Evolutionary conservation across 2,888 invertebrate species (phyloP).

Genomic region (Microctonus brassicae): DNA sequence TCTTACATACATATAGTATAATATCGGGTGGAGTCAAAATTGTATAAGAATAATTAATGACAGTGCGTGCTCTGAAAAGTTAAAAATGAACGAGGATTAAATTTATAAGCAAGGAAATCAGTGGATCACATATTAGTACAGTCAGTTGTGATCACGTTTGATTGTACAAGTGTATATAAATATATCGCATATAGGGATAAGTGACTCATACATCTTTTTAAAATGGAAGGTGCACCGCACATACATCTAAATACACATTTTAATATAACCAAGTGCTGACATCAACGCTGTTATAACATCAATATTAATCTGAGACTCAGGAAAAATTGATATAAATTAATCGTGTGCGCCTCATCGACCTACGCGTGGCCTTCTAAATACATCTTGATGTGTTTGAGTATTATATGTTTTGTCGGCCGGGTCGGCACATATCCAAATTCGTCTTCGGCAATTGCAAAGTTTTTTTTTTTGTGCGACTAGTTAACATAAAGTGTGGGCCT

Average conservation of each 20-base stretch:
- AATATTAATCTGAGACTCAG: neutral
- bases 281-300: too few relatives aligned
- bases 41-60: constrained; percentile 14
- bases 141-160: constrained; percentile 21
- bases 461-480: constrained; percentile 24
- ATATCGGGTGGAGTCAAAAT: too few relatives aligned
- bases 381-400: constrained; percentile 10
- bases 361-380: constrained; percentile 39
- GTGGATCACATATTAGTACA: neutral
- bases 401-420: neutral
- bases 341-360: constrained; percentile 38
- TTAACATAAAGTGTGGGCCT: constrained; percentile 48
- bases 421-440: constrained; percentile 38
- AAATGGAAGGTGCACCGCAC: constrained; percentile 28
- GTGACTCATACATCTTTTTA: constrained; percentile 21
- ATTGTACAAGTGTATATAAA: neutral
- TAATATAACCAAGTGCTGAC: neutral
- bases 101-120: constrained; percentile 18
- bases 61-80: neutral
- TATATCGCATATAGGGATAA: neutral
- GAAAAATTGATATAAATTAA: constrained; percentile 3
- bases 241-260: constrained; percentile 18
- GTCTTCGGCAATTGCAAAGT: constrained; percentile 40
- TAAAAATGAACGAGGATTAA: constrained; percentile 5
- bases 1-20: too few relatives aligned